Conservation (phyloP, 2,113 vertebrate genomes). For the Drymodes brunneopygia region DNA sequence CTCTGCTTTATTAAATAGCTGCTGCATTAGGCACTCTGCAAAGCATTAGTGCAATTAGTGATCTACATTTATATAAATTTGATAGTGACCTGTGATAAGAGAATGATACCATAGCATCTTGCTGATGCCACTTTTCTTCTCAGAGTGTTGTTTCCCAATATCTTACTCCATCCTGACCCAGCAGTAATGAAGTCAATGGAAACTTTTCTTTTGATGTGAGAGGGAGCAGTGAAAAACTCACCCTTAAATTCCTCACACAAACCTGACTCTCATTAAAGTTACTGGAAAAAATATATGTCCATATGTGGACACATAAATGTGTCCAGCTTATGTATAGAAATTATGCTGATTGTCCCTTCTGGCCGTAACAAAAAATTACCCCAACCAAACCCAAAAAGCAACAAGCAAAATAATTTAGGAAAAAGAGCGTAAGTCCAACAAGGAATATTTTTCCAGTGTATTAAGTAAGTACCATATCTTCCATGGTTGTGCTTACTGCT, state of each 20-base stretch:
- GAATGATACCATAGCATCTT: background rate
- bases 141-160: constrained; percentile 8
- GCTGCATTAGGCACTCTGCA: background rate
- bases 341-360: constrained; percentile 18
- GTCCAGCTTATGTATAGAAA: background rate
- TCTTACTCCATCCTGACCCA: constrained; percentile 5
- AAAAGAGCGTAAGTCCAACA: background rate
- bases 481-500: constrained; percentile 7
- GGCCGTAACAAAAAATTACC: background rate
- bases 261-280: constrained; percentile 14
- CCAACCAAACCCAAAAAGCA: background rate
- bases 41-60: background rate
- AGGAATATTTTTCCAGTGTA: constrained; percentile 28
- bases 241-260: background rate
- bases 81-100: constrained; percentile 11
- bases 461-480: background rate
- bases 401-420: background rate
- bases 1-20: constrained; percentile 5
- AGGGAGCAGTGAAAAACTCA: background rate
- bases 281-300: background rate
- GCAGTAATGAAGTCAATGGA: constrained; percentile 33
- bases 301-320: too few relatives aligned
- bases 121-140: constrained; percentile 35
- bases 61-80: constrained; percentile 18
- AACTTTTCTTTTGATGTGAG: constrained; percentile 34